Evolutionary conservation across 2,113 vertebrate genomes (phyloP).

Genomic region (Lepus americanus): DNA sequence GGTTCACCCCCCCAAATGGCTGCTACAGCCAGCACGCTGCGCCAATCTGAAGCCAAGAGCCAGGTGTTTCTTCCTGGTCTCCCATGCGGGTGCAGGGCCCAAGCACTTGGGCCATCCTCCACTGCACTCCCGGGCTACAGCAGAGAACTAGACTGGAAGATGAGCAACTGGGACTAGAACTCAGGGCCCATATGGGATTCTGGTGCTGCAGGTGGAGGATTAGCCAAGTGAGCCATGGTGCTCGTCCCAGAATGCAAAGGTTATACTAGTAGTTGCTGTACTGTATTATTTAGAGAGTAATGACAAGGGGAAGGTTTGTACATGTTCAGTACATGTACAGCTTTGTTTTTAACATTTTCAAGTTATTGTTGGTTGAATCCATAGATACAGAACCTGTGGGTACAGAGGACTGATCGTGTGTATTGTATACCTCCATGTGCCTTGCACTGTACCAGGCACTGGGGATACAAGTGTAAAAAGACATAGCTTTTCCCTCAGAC

Average conservation of each 20-base stretch:
- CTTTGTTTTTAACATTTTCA: neutral
- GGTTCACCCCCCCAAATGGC: too few relatives aligned
- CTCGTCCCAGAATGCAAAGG: neutral
- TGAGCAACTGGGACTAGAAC: too few relatives aligned
- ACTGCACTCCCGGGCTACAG: too few relatives aligned
- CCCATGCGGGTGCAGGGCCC: too few relatives aligned
- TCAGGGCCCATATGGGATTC: too few relatives aligned
- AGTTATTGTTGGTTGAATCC: neutral
- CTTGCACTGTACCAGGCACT: neutral
- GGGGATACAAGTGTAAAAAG: neutral
- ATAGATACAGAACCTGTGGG: neutral
- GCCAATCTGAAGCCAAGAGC: too few relatives aligned
- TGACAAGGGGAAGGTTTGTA: neutral
- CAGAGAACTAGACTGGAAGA: too few relatives aligned
- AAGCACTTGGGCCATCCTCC: too few relatives aligned
- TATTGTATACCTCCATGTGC: neutral
- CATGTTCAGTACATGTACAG: neutral
- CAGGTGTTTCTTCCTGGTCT: too few relatives aligned
- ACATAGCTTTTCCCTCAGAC: neutral
- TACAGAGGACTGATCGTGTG: neutral
- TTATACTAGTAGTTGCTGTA: neutral
- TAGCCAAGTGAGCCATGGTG: too few relatives aligned
- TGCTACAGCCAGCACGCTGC: too few relatives aligned
- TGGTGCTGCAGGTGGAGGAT: too few relatives aligned
- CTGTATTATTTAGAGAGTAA: neutral